Percentiles rank a stretch among this genome's conserved stretches.
Conservation (phyloP, 2,797 vertebrate species). For the Urocyon cinereoargenteus region DNA sequence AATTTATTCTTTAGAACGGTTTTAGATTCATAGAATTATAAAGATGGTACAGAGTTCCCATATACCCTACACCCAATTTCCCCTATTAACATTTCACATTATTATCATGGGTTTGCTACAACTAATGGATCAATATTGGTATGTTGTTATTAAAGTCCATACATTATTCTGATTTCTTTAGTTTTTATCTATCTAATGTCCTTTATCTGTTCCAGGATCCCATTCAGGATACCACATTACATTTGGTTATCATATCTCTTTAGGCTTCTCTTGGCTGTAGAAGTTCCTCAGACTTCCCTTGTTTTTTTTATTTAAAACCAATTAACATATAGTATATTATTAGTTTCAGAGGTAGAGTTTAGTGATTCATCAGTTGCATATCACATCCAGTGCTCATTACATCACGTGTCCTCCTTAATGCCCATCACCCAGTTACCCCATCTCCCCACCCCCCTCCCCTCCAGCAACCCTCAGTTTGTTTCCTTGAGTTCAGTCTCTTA, state of each 20-base stretch:
- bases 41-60: not conserved
- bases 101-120: not conserved
- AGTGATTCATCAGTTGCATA: not conserved
- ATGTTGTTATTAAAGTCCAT: not conserved
- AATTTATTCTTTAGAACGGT: not conserved
- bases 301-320: not conserved
- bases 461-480: no score
- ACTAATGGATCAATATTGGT: not conserved
- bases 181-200: not conserved
- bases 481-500: not conserved
- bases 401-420: not conserved
- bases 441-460: no score
- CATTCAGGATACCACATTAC: no score
- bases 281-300: not conserved
- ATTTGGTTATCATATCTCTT: no score
- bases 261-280: no score
- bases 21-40: not conserved
- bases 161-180: not conserved
- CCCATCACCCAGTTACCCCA: not conserved
- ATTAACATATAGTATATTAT: not conserved
- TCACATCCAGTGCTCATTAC: not conserved
- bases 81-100: not conserved
- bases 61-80: not conserved
- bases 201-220: no score
- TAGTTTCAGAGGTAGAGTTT: not conserved